Evolutionary conservation across 1,140 invertebrate species (phyloP), one percentile per base, ranked within the genome.

Genomic region (Diorhabda sublineata): DNA sequence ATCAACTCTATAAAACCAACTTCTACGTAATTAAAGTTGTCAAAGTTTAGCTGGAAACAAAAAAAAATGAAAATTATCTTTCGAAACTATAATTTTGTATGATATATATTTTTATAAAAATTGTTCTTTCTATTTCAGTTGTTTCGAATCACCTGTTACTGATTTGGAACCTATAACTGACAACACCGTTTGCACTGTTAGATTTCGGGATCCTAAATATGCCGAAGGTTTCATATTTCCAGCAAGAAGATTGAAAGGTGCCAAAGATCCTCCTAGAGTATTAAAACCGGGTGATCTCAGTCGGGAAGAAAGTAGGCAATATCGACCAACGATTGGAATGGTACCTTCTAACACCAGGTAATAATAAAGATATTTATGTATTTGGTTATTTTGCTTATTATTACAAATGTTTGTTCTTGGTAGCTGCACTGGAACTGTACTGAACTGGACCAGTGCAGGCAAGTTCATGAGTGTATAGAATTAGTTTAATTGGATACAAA

Each of bases 191-290:
- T 85, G 82, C 75, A 95, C 93, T 76, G 86, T 94, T 2, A 83
- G 88, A 58, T 98, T 86, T 79, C 80, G 88, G 66, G 95, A 98
- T 86, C 95, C 95, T 0, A 84, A 87, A 70, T 98, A 91, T 83
- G 81, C 85, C 1, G 84, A 84, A 2, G 89, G 89, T 72, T 93
- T 88, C 78, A 84, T 95, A 8, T 98, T 95, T 81, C 88, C 90
- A 26, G 92, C 96, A 8, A 86, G 82, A 52, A 83, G 87, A 57
- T 82, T 98, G 52, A 82, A 88, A 64, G 86, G 87, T 5, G 90
- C 87, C 26, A 85, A 85, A 43, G 86, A 91, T 62, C 93, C 95
- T 2, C 85, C 88, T 0, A 83, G 84, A 66, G 91, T 95, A 2
- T 83, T 98, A 45, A 95, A 94, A 80, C 93, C 93, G 0, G 87